These are phyloP conservation scores for Calycopis cecrops DNA, from an alignment of 1,140 invertebrate genomes.

Conservation along the genomic window DNA sequence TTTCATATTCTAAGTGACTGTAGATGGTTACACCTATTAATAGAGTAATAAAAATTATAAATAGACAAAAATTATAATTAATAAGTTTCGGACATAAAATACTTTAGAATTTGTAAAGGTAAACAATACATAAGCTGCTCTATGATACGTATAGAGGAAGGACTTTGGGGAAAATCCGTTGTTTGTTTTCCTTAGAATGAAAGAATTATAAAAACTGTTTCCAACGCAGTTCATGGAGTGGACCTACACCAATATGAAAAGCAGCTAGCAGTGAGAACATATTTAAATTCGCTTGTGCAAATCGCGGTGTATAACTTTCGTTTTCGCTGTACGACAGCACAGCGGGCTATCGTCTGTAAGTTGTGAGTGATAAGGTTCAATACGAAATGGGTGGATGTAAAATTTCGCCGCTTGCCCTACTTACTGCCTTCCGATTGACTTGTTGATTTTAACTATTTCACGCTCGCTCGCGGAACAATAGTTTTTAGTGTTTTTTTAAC, in stretches of 20 bases:
- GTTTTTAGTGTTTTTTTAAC: constrained; percentile 32
- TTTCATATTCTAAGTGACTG: too few species aligned
- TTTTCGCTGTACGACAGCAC: constrained; percentile 42
- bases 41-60: too few species aligned
- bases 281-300: constrained; percentile 67
- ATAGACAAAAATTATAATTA: too few species aligned
- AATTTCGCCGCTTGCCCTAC: constrained; percentile 64
- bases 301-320: constrained; percentile 64
- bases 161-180: too few species aligned
- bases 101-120: too few species aligned
- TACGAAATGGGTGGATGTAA: constrained; percentile 27
- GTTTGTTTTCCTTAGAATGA: too few species aligned
- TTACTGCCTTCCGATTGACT: constrained; percentile 55
- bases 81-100: too few species aligned
- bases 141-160: too few species aligned
- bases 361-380: constrained; percentile 16
- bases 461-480: constrained; percentile 48
- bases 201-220: too few species aligned
- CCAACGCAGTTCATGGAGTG: not conserved
- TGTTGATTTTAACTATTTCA: constrained; percentile 64
- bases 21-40: too few species aligned
- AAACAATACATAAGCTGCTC: too few species aligned
- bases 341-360: constrained; percentile 28
- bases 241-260: constrained; percentile 28
- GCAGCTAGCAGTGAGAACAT: constrained; percentile 29